Evolutionary conservation across 2,888 invertebrate genomes (phyloP), one percentile per base, ranked within the genome.

Genomic region (Lithophane leautieri): DNA sequence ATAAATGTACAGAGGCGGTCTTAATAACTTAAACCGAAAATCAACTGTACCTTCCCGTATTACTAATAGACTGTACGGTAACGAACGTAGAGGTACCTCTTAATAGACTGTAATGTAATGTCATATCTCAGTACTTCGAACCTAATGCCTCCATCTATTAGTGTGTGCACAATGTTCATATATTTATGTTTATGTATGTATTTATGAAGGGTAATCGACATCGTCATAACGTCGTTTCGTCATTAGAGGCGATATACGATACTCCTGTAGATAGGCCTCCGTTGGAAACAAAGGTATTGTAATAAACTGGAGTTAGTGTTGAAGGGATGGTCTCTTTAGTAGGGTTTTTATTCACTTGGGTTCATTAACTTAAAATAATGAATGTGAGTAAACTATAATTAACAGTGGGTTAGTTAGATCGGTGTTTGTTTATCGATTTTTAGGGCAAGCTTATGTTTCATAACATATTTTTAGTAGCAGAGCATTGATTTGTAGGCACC

Each of bases 141-240:
- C 65, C 14, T 75, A 86, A 80, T 73, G 66, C 66, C 28, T n/a
- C 50, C n/a, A 62, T 77, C 67, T 75, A 74, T 82, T 74, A 74
- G 63, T 61, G 58, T 42, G 14, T 63, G 54, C n/a, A 16, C 40
- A 28, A 66, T 65, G 47, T 28, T 73, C 50, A 75, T 75, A 83
- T 84, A 61, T 81, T 67, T 70, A 83, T 75, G 34, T 34, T 34
- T 34, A 34, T 34, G 6, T 34, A 34, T 34, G 8, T 8, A 50
- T 50, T 28, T 69, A 28, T 65, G 58, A 74, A 52, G 76, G 70
- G 66, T 68, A 71, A 76, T 84, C 74, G 58, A 86, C 76, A 72
- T 70, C 67, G 50, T 61, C n/a, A n/a, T n/a, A n/a, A 56, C 16
- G 16, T 50, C 52, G n/a, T 58, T 69, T 70, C 70, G 56, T 72